phyloP scores from a whole-genome alignment of 2,113 vertebrate species.

The Cynopterus brachyotis region DNA sequence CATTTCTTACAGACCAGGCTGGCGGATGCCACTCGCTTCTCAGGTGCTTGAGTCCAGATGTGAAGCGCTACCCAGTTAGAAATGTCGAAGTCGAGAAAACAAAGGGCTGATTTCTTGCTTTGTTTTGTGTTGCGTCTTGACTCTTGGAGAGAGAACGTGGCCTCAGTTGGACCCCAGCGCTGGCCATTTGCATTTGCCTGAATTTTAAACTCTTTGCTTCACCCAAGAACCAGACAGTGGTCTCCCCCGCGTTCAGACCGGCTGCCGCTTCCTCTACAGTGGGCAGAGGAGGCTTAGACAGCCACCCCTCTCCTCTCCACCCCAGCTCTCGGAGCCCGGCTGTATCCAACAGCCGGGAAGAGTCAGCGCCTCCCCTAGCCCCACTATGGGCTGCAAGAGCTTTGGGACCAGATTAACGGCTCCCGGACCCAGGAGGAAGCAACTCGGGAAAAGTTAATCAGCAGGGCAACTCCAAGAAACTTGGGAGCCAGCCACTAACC shows the following conservation, averaged over 20 bases:
- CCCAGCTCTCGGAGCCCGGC: background rate
- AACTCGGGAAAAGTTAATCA: conserved; percentile 27
- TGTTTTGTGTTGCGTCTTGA: background rate
- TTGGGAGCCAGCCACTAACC: background rate
- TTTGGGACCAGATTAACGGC: background rate
- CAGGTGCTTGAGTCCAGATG: rapidly evolving
- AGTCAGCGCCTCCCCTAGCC: background rate
- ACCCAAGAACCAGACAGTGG: background rate
- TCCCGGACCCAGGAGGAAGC: background rate
- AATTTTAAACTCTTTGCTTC: background rate
- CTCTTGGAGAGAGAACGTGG: background rate
- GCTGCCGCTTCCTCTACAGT: background rate
- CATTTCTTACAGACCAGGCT: background rate
- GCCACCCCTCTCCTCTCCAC: background rate
- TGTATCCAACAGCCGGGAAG: background rate
- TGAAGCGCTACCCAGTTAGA: background rate
- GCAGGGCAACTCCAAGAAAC: background rate
- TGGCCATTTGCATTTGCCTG: background rate
- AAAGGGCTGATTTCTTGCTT: background rate
- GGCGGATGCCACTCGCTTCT: background rate
- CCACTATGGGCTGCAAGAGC: background rate
- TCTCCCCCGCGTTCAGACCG: background rate
- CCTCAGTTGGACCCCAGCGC: background rate
- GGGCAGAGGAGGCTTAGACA: background rate
- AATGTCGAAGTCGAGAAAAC: background rate